phyloP scores from a whole-genome alignment of 53 echinoderm and acorn worm genomes.

The Zoroaster sp. region DNA sequence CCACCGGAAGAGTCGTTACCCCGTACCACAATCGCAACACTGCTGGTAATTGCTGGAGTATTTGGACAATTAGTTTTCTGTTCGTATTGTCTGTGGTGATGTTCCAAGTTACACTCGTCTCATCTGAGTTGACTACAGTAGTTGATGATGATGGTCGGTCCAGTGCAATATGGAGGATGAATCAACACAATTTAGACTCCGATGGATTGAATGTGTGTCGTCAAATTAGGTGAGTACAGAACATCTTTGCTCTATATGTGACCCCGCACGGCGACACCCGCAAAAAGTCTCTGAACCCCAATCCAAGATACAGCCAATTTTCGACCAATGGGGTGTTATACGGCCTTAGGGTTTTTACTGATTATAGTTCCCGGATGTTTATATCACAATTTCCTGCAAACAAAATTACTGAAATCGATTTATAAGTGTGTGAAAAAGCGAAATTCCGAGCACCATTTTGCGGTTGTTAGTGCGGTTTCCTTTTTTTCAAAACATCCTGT shows the following conservation, averaged over 20 bases:
- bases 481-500: no score
- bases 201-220: not conserved
- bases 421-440: no score
- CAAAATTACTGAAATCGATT: no score
- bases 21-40: not conserved
- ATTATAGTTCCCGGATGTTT: no score
- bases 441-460: no score
- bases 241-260: not conserved
- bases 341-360: no score
- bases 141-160: not conserved
- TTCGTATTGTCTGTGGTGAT: not conserved
- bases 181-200: not conserved
- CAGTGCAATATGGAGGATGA: not conserved
- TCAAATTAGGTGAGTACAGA: not conserved
- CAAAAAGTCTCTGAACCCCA: not conserved
- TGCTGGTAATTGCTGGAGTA: no score
- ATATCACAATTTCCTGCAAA: no score
- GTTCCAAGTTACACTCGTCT: not conserved
- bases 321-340: no score
- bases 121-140: not conserved
- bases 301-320: no score
- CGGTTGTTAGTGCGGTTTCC: no score
- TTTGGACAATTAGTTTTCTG: not conserved
- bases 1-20: no score
- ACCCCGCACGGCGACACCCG: not conserved